Base-by-base conservation (phyloP, 2,113 vertebrate genomes). In the Lophotis ruficrista region DNA sequence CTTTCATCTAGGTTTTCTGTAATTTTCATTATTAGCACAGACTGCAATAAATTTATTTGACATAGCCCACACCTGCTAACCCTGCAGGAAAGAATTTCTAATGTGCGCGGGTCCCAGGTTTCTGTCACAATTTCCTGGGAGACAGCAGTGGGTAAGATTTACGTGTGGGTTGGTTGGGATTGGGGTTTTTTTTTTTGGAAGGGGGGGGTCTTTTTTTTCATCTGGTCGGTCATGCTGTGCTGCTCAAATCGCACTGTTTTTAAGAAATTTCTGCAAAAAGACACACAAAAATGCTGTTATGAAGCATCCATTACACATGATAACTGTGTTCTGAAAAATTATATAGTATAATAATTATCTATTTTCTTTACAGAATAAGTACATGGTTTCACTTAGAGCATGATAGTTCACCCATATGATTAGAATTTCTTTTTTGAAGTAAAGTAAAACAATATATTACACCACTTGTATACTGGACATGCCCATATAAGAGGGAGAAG, bases 31-130 rank as follows among this genome's bases (percentile, higher is more conserved):
- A 98, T 98, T 98, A 98, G 97, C 97, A 96, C 96, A 98, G 97
- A 96, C 97, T 97, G 98, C 98, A 98, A 98, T 98, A 98, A 97
- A 98, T 98, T 98, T 98, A 97, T 98, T 97, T 98, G 98, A 98
- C 98, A 98, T 87, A 98, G 98, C 97, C 97, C 97, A 96, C 97
- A 98, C 98, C 98, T 98, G 98, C 98, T 98, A 98, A 91, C 98
- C 96, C 98, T 94, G 97, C 98, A 97, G 98, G 98, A 98, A 95
- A 94, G 97, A 97, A 96, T 96, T 95, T 97, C 95, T 95, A 90
- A 97, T 95, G 96, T 85, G 89, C 19, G 14, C 66, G 3, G 87
- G 94, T 95, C 97, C 96, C 77, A n/a, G 97, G 96, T 89, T 97
- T 93, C 97, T 98, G 96, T 98, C 97, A 97, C 88, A 38, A 73